Evolutionary conservation across 2,113 vertebrate genomes (phyloP).

Genomic region (Amblyopsis rosae): DNA sequence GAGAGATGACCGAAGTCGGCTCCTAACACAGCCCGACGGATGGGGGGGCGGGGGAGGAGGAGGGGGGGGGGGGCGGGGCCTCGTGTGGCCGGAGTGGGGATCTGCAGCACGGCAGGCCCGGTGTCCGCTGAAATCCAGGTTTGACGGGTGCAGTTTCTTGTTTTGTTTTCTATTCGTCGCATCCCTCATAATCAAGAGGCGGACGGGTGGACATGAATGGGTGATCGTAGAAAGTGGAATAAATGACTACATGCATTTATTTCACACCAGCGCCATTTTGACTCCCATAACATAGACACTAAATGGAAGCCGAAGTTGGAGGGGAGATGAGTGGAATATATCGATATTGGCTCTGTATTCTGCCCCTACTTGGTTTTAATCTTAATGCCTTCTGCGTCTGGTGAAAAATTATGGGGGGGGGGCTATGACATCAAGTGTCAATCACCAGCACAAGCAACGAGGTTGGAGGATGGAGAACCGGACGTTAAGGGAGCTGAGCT

Average conservation of each 20-base stretch:
- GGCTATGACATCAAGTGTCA: too few species aligned
- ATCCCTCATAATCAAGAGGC: too few species aligned
- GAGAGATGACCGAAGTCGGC: constrained; percentile 58
- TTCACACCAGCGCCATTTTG: neutral
- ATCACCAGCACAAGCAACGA: too few species aligned
- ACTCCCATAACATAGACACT: neutral
- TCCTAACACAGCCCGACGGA: constrained; percentile 54
- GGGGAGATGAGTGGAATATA: too few species aligned
- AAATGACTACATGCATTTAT: neutral
- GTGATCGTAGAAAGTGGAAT: neutral
- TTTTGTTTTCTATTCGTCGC: too few species aligned
- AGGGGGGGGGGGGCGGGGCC: neutral
- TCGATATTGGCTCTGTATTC: neutral
- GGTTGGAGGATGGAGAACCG: too few species aligned
- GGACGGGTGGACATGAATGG: neutral
- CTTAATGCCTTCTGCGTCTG: neutral
- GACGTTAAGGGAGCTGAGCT: too few species aligned
- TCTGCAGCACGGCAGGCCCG: too few species aligned
- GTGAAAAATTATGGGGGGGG: neutral
- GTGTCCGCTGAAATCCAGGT: neutral
- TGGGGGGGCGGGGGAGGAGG: neutral
- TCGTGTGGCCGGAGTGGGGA: neutral
- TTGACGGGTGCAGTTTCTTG: neutral
- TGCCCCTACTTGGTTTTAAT: neutral
- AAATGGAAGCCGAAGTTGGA: neutral